phyloP scores from a whole-genome alignment of 2,797 vertebrate genomes.

The Tragelaphus oryx region DNA sequence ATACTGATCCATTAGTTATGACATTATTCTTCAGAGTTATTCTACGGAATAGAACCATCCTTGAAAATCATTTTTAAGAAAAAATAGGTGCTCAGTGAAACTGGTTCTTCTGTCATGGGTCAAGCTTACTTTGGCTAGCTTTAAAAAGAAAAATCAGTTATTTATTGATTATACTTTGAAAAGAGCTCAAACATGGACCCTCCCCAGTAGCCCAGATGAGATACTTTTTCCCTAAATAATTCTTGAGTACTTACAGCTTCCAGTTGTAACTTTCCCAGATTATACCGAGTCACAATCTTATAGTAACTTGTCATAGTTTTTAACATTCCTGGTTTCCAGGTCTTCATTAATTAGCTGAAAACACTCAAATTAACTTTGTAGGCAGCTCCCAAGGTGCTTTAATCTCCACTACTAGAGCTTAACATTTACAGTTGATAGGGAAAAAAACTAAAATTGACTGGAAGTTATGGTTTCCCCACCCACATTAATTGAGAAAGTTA shows the following conservation, averaged over 20 bases:
- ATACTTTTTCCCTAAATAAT: background rate
- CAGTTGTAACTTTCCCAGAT: background rate
- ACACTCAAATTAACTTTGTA: background rate
- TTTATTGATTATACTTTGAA: background rate
- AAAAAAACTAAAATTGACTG: slow-evolving; percentile 8
- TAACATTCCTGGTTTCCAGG: background rate
- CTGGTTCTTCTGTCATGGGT: background rate
- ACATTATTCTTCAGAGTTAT: background rate
- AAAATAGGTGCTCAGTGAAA: background rate
- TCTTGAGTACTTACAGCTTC: background rate
- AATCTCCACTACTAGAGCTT: background rate
- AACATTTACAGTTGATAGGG: background rate
- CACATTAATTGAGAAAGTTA: background rate
- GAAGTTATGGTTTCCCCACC: background rate
- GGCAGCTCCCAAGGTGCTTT: background rate
- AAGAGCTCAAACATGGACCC: background rate
- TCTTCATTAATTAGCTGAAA: background rate
- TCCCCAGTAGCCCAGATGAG: background rate
- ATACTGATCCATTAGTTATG: background rate
- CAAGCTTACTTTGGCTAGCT: background rate
- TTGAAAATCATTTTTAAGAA: background rate
- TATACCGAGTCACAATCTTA: background rate
- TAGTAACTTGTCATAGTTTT: background rate
- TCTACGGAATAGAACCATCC: background rate
- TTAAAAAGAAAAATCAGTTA: background rate